Conservation (phyloP, 2,797 vertebrate genomes). For the Anguilla marmorata region DNA sequence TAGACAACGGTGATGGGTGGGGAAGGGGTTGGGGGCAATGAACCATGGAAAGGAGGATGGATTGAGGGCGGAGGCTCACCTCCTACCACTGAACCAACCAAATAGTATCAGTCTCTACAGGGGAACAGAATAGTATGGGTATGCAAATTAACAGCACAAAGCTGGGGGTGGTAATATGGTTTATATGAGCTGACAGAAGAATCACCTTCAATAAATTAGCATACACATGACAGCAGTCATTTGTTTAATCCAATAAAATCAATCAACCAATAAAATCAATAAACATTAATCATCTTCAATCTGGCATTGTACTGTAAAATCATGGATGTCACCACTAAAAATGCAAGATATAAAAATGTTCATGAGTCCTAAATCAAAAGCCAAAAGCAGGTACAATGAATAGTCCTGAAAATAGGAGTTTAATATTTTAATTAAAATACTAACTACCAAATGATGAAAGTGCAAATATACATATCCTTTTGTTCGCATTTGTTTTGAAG, state of each 20-base stretch:
- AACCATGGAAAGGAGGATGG: conserved; percentile 52
- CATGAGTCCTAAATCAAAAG: neutral
- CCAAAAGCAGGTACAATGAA: neutral
- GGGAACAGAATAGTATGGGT: conserved; percentile 1
- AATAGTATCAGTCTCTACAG: conserved; percentile 39
- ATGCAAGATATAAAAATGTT: neutral
- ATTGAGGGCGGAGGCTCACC: conserved; percentile 53
- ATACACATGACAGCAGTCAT: neutral
- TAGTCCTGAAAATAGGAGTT: neutral
- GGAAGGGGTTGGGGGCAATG: conserved; percentile 34
- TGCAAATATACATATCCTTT: neutral
- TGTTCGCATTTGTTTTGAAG: neutral
- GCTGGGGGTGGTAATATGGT: neutral
- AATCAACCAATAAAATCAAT: neutral
- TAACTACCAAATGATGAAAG: neutral
- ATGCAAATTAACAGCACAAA: conserved; percentile 39
- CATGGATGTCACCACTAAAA: neutral
- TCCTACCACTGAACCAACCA: conserved; percentile 58
- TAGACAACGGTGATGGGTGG: neutral
- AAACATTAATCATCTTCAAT: neutral
- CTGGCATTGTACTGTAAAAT: neutral
- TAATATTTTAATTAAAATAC: neutral
- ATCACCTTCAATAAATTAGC: neutral
- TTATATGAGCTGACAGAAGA: neutral
- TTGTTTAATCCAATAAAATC: neutral